Conservation (phyloP, 2,113 vertebrate genomes). For the Cephalopterus ornatus region DNA sequence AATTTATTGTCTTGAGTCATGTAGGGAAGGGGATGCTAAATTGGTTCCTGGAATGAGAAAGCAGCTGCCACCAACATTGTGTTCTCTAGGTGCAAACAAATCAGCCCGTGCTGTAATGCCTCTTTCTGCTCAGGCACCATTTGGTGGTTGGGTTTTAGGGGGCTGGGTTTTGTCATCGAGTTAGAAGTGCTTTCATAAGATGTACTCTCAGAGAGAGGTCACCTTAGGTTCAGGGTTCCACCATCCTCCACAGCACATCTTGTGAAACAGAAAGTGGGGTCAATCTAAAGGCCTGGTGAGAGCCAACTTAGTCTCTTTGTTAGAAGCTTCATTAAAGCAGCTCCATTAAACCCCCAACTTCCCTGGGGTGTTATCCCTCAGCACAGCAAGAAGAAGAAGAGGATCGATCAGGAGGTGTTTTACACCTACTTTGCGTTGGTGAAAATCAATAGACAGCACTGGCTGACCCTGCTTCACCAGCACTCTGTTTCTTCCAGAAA, state of each 20-base stretch:
- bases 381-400: not conserved
- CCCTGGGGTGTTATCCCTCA: not conserved
- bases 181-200: not conserved
- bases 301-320: not conserved
- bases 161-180: not conserved
- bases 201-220: not conserved
- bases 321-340: not conserved
- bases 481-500: not conserved
- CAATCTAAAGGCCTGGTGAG: not conserved
- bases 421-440: not conserved
- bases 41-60: slow-evolving; percentile 13
- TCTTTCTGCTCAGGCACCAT: not conserved
- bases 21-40: slow-evolving; percentile 7
- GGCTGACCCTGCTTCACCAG: not conserved
- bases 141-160: not conserved
- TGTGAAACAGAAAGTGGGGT: not conserved
- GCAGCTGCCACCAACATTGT: not conserved
- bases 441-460: not conserved
- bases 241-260: not conserved
- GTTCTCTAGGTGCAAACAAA: not conserved
- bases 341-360: not conserved
- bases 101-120: not conserved
- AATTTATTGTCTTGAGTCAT: slow-evolving; percentile 37
- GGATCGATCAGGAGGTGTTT: not conserved
- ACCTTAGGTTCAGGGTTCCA: not conserved